These are phyloP conservation scores for Drosophila simulans DNA, from an alignment of 1,140 invertebrate species.

Conservation along the genomic window DNA sequence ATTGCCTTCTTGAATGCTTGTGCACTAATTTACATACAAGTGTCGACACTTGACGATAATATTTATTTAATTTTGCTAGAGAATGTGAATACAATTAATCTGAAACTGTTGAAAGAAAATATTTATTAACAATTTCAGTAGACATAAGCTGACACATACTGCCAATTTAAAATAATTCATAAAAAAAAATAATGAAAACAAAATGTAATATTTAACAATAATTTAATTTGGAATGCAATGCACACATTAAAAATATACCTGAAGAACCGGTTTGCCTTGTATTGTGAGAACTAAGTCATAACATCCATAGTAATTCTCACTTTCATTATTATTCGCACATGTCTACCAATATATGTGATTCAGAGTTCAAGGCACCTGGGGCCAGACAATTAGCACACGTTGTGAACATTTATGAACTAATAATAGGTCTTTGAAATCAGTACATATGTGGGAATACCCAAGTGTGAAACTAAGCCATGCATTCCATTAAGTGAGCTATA, in stretches of 20 bases:
- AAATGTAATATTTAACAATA: too few relatives aligned
- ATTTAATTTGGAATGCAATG: too few relatives aligned
- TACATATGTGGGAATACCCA: constrained; percentile 17
- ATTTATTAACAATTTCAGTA: not conserved
- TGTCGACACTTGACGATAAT: constrained; percentile 19
- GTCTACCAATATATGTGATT: constrained; percentile 3
- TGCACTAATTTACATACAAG: constrained; percentile 28
- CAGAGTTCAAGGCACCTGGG: constrained; percentile 53
- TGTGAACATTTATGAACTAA: constrained; percentile 38
- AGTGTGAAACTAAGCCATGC: constrained; percentile 28
- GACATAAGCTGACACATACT: not conserved
- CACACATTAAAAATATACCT: not conserved
- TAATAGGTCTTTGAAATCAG: constrained; percentile 20
- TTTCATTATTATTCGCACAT: constrained; percentile 27
- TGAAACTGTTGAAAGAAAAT: not conserved
- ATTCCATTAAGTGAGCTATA: constrained; percentile 46
- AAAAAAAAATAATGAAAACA: too few relatives aligned
- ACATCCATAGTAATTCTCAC: constrained; percentile 4
- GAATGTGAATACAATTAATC: constrained; percentile 6
- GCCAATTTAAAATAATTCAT: too few relatives aligned
- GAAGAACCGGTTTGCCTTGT: not conserved
- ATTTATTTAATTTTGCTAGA: not conserved
- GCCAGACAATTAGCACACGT: constrained; percentile 38
- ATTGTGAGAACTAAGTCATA: not conserved
- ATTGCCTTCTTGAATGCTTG: constrained; percentile 14